These are phyloP conservation scores for Lasioglossum leucozonium DNA, from an alignment of 2,888 invertebrate species.

Conservation along the genomic window DNA sequence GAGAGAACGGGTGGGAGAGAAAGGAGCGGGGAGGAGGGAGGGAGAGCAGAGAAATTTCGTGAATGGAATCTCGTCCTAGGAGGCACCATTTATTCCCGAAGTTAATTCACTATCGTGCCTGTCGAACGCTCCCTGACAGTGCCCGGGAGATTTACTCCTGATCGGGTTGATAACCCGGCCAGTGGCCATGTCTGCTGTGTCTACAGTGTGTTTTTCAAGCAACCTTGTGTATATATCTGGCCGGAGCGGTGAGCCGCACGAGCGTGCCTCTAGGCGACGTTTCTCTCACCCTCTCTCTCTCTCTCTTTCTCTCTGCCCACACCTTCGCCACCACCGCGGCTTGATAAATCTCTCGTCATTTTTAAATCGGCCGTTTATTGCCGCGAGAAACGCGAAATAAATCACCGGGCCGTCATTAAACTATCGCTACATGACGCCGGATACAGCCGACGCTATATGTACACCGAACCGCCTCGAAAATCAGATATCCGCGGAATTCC, in stretches of 20 bases:
- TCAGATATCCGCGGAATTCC: constrained; percentile 54
- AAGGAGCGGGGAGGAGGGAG: not conserved
- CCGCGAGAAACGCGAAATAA: constrained; percentile 63
- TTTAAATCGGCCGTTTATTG: constrained; percentile 68
- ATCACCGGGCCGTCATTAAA: constrained; percentile 60
- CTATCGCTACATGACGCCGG: constrained; percentile 48
- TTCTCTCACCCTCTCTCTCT: not conserved
- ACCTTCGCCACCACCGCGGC: constrained; percentile 28
- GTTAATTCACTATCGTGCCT: constrained; percentile 79
- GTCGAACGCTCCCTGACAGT: constrained; percentile 74
- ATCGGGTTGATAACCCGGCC: constrained; percentile 78
- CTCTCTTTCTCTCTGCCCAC: constrained; percentile 19
- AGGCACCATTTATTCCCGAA: constrained; percentile 76
- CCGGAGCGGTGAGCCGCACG: constrained; percentile 43
- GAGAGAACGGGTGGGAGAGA: not conserved
- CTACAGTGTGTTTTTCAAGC: constrained; percentile 75
- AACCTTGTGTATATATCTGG: constrained; percentile 61
- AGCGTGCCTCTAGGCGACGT: constrained; percentile 65
- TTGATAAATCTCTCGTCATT: constrained; percentile 66
- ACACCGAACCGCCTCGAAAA: constrained; percentile 47
- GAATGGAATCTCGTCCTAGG: constrained; percentile 71
- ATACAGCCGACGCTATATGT: constrained; percentile 43
- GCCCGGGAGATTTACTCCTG: constrained; percentile 73
- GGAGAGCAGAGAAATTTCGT: constrained; percentile 62
- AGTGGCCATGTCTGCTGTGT: constrained; percentile 79